Base-by-base conservation (phyloP, 2,797 vertebrate genomes). In the Acanthopagrus latus region DNA sequence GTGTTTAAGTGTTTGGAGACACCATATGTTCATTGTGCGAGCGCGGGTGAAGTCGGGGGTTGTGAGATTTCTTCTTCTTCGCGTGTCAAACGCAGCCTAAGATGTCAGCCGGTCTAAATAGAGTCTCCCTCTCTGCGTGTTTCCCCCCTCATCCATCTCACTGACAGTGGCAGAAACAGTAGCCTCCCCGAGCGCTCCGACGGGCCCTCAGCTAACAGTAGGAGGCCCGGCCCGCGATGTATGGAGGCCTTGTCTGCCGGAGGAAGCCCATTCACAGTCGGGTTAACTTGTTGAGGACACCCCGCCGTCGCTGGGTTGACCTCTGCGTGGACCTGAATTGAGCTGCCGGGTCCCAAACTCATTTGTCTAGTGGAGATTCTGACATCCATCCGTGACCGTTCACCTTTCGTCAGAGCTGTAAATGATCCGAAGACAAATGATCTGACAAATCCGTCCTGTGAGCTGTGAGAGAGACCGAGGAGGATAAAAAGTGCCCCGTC, bases 81-180 rank as follows among this genome's bases (percentile, higher is more conserved):
- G 44, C 16, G 57, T 88, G 88, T 90, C 88, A 89, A 75, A 85
- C 76, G 21, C 68, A 58, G 71, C 85, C 78, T 74, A 77, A 82
- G 87, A 89, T 84, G 88, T 89, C 80, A 74, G 67, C 11, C 1
- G 56, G 73, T 21, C 67, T 60, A 70, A 86, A 78, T 43, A 66
- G 78, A 55, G 67, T 74, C 79, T 71, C 55, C 74, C 76, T 86
- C 72, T 86, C 68, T 50, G 57, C 60, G 74, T 55, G 81, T 85
- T 87, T 86, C 77, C 87, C 80, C 67, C 78, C 83, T 92, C 90
- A 92, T 93, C 91, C 89, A 90, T 93, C 92, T 93, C 92, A 70
- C 73, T 90, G 90, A 93, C 90, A 90, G 82, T 84, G 71, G 84
- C 74, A 83, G 91, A 90, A 93, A 94, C 88, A 92, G 91, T 75